These are phyloP conservation scores for Trichomycterus rosablanca DNA, from an alignment of 2,113 vertebrate genomes.

Conservation along the genomic window DNA sequence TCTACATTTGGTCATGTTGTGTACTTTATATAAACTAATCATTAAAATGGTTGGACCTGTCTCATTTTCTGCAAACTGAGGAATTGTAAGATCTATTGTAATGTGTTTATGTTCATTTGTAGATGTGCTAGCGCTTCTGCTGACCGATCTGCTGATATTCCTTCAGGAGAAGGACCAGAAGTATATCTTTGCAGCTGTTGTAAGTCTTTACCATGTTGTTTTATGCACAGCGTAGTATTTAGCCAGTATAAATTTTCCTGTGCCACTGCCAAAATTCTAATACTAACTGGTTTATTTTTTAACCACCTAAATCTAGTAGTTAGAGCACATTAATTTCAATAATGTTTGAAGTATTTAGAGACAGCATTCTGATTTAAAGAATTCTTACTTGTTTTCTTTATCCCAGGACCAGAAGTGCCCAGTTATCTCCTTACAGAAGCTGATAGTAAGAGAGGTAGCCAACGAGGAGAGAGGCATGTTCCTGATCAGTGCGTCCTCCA, in stretches of 20 bases:
- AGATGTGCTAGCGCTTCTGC: slow-evolving; percentile 40
- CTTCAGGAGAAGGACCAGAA: slow-evolving; percentile 46
- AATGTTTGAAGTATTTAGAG: no score
- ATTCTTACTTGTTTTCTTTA: no score
- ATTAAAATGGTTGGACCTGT: no score
- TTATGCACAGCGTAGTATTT: neutral
- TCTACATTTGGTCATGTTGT: no score
- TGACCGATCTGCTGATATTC: slow-evolving; percentile 38
- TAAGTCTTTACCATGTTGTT: neutral
- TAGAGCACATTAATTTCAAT: no score
- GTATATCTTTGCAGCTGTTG: slow-evolving; percentile 41
- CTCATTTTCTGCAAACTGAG: no score
- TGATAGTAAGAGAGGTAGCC: slow-evolving; percentile 94
- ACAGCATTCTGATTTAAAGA: no score
- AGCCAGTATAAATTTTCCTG: neutral
- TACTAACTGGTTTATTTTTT: neutral
- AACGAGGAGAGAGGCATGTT: slow-evolving; percentile 96
- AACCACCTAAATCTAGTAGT: neutral
- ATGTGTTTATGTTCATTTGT: neutral
- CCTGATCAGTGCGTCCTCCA: slow-evolving; percentile 86
- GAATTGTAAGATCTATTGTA: no score
- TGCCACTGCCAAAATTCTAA: neutral
- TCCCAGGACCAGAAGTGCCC: slow-evolving; percentile 91
- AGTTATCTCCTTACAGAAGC: slow-evolving; percentile 87
- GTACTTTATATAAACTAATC: no score